Base-by-base conservation (phyloP, 2,888 invertebrate genomes). In the Diadromus collaris region DNA sequence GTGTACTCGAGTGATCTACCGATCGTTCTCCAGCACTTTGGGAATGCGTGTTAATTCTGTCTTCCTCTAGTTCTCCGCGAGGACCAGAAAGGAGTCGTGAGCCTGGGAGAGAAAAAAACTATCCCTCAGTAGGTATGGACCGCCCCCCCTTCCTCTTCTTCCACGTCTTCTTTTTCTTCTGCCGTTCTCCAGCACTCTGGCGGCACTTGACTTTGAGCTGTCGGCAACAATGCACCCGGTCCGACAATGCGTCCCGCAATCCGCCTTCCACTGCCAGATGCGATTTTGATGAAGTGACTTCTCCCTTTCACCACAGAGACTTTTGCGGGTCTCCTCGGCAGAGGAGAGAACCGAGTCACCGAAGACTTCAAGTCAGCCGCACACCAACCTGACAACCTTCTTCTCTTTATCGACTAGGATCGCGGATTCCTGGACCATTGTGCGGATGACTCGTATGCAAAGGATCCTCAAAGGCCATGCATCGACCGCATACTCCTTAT, bases 1-100 rank as follows among this genome's bases (percentile, higher is more conserved):
- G 88, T 89, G 85, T 87, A 88, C 88, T 87, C 87, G 85, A 88
- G 82, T 86, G 88, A 88, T 88, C 87, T 84, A 81, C 83, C 85
- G 85, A 86, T 87, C 85, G 83, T 83, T 81, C 83, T 83, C 71
- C 81, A 68, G 68, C 63, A 78, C 78, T 82, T 80, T 82, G 81
- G 72, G 73, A 78, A 80, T 78, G 79, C 70, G 77, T 64, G 65
- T 78, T 77, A 80, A 79, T 74, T 78, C 79, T 77, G 70, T 80
- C 67, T 68, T 77, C 77, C 73, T 81, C 76, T 79, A 69, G 54
- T 75, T 81, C 82, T 69, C 68, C 81, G 82, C 72, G 79, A 82
- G 81, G 34, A 69, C 54, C 51, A 78, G 79, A 78, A 77, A 80
- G 70, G 75, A 80, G 78, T 16, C 27, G 13, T 3, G 34, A 34